Evolutionary conservation across 2,888 invertebrate species (phyloP).

Genomic region (Dione vanillae): DNA sequence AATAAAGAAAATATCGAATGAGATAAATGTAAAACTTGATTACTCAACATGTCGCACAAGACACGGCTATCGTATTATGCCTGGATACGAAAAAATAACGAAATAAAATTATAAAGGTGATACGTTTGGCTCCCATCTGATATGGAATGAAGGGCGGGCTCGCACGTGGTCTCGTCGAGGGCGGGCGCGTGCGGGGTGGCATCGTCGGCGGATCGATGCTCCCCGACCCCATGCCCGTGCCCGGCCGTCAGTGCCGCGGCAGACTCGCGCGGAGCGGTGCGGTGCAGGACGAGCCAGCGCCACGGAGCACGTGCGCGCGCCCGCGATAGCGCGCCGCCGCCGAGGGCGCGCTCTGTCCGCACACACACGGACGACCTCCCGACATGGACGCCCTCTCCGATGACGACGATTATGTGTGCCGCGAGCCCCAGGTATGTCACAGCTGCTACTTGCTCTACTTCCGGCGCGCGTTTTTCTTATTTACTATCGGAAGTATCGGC

Average conservation of each 20-base stretch:
- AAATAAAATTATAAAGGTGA: slow-evolving; percentile 4
- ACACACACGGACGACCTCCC: slow-evolving; percentile 51
- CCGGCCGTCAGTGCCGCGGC: slow-evolving; percentile 70
- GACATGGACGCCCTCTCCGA: slow-evolving; percentile 82
- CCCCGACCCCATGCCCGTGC: slow-evolving; percentile 39
- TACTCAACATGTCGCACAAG: not conserved
- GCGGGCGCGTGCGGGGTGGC: slow-evolving; percentile 57
- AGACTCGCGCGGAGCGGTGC: slow-evolving; percentile 79
- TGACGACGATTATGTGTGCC: slow-evolving; percentile 79
- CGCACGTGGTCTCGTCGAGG: slow-evolving; percentile 52
- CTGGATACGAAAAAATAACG: not conserved
- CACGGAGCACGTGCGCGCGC: slow-evolving; percentile 74
- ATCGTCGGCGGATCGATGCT: slow-evolving; percentile 71
- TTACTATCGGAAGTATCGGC: slow-evolving; percentile 23
- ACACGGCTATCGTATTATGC: not conserved
- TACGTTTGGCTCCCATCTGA: slow-evolving; percentile 17
- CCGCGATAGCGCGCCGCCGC: slow-evolving; percentile 74
- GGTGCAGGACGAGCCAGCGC: slow-evolving; percentile 66
- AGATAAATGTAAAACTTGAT: slow-evolving; percentile 1
- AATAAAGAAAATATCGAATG: slow-evolving; percentile 19
- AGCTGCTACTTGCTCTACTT: slow-evolving; percentile 35
- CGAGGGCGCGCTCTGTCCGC: slow-evolving; percentile 64
- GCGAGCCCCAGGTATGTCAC: slow-evolving; percentile 75
- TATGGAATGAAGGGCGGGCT: slow-evolving; percentile 42
- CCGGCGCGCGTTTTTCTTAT: slow-evolving; percentile 35